Evolutionary conservation across 1,140 invertebrate genomes (phyloP), one percentile per base, ranked within the genome.

Genomic region (Monomorium pharaonis): DNA sequence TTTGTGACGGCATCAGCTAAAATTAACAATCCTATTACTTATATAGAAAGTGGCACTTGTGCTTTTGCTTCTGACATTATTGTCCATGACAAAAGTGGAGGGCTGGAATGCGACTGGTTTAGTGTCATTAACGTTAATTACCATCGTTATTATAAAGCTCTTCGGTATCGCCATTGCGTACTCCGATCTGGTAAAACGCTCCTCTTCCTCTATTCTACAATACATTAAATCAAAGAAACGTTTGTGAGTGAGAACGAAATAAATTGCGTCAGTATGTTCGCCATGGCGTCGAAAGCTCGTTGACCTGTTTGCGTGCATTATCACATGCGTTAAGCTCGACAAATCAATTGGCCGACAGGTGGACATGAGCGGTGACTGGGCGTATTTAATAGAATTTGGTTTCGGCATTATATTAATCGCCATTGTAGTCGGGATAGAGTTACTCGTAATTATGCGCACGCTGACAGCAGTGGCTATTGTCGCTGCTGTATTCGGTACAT

Each of bases 291-390:
- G 49, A 81, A 67, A 47, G 42, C 44, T 62, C 33, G 24, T 63
- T 42, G 58, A 65, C 78, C 51, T 30, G 65, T 72, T 81, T 51
- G 18, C 49, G 16, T 44, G 33, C 65, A 81, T 81, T 72, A 81
- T 81, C 65, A 69, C 24, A 37, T 18, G 37, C 24, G 65, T 81
- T 72, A 70, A 67, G 14, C 47, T 30, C 37, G 67, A 72, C 78
- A 72, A 81, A 81, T 81, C 78, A 72, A 81, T 81, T 81, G 49
- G 78, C 51, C 54, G 78, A 67, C 67, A 86, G 85, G 81, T 86
- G 83, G 85, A 86, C 49, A 86, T 85, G 85, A 85, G 44, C 69
- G 70, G 80, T 47, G 81, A 86, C 85, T 86, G 85, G 85, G 60
- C 77, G 51, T 85, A 85, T 81, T 85, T 86, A 60, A 74, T 86